Percentiles rank a stretch among this genome's conserved stretches.
phyloP scores from a whole-genome alignment of 2,888 invertebrate genomes.

The Dendrolimus pini region DNA sequence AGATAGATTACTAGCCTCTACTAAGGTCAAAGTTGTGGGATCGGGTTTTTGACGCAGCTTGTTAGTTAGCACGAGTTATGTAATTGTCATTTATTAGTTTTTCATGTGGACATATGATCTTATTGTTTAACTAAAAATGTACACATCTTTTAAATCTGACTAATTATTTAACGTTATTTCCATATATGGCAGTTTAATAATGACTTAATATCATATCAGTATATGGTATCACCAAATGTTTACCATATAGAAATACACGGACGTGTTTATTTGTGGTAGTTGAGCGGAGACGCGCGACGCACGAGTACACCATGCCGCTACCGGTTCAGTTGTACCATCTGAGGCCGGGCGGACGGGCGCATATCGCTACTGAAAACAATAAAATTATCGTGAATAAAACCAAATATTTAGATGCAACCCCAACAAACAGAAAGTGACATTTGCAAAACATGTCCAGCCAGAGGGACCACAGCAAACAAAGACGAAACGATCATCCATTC shows the following conservation, averaged over 20 bases:
- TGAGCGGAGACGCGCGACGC: constrained; percentile 48
- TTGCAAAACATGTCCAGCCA: constrained; percentile 51
- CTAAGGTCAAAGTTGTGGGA: not conserved
- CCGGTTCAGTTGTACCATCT: constrained; percentile 57
- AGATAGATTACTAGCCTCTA: not conserved
- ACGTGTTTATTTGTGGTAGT: constrained; percentile 67
- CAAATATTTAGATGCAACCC: constrained; percentile 24
- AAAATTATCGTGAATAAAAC: constrained; percentile 2
- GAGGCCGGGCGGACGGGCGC: constrained; percentile 45
- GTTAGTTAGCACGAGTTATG: no score
- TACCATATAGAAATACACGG: constrained; percentile 38
- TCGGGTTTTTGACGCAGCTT: no score
- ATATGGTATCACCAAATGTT: constrained; percentile 21
- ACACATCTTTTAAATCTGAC: no score
- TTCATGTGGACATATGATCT: no score
- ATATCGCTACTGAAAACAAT: constrained; percentile 18
- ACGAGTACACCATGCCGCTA: constrained; percentile 51
- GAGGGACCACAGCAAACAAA: constrained; percentile 55
- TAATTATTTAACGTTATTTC: not conserved
- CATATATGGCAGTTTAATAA: not conserved
- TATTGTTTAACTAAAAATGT: no score
- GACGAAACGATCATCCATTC: constrained; percentile 55
- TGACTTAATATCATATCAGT: constrained; percentile 12
- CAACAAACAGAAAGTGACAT: constrained; percentile 9
- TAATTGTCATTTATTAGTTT: no score